Evolutionary conservation across 1,140 invertebrate genomes (phyloP), one percentile per base, ranked within the genome.

Genomic region (Dendrolimus kikuchii): DNA sequence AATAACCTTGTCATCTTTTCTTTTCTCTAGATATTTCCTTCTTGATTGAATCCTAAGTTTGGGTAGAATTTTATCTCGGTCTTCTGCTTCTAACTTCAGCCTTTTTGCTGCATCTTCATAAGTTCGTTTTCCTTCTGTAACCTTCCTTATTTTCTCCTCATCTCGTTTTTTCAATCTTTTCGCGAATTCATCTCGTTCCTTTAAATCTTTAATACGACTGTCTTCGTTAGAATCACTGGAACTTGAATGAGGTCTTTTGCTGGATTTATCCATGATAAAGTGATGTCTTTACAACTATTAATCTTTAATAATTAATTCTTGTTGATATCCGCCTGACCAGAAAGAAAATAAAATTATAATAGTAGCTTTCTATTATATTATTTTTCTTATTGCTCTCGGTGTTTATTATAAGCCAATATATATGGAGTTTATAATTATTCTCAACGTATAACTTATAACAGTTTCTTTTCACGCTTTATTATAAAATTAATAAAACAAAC

Each of bases 1-100:
- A n/a, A 93, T 90, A 42, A 99, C 90, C 89, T 99, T 99, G 71
- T 99, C 98, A 51, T 95, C 94, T 88, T 99, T 98, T 50, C 98
- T 90, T 85, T 99, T 99, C 63, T 95, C 94, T 56, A 99, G 89
- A 88, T 99, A 99, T 74, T 96, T 94, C 51, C 96, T 89, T 40
- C 98, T 91, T 0, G 98, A 99, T 78, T 99, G 94, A 10, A 97
- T 88, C 48, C 98, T 89, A 6, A 99, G 76, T 68, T 95, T 94
- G 7, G 96, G 96, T 45, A 99, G 88, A 46, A 98, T 89, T 82
- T 95, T 95, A 47, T 96, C 94, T 53, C 93, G 88, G 70, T 97
- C 94, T 66, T 96, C 92, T 42, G 91, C 89, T 87, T 98, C 95
- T 56, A 98, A 76, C 79, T 98, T 96, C 2, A 99, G 87, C 9